Base-by-base conservation (phyloP, 2,888 invertebrate genomes). In the Piscicola geometra region DNA sequence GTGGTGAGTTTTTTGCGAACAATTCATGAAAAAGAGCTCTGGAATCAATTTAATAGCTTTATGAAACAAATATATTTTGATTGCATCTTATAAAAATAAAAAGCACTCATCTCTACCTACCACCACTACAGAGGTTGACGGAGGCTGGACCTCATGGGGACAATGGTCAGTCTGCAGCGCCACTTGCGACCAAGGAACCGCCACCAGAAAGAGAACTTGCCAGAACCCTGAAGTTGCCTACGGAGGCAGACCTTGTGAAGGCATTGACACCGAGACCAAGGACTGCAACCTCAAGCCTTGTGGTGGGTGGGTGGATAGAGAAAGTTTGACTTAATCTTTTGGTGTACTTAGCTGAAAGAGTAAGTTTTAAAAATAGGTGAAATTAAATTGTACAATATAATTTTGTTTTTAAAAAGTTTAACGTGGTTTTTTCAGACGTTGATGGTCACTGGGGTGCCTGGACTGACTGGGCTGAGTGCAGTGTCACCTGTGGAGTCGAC, bases 1-100 rank as follows among this genome's bases (percentile, higher is more conserved):
- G 85, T 33, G 47, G 76, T 76, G 1, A 76, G 66, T 71, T 47
- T 9, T n/a, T n/a, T n/a, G n/a, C n/a, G n/a, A n/a, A n/a, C n/a
- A n/a, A n/a, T n/a, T n/a, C n/a, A n/a, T n/a, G n/a, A n/a, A n/a
- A n/a, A n/a, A n/a, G n/a, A n/a, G n/a, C n/a, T n/a, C n/a, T n/a
- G n/a, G n/a, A n/a, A n/a, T n/a, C n/a, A n/a, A n/a, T n/a, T n/a
- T n/a, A n/a, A n/a, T n/a, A n/a, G n/a, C n/a, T n/a, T n/a, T n/a
- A n/a, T n/a, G n/a, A n/a, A n/a, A n/a, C n/a, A n/a, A n/a, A n/a
- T n/a, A n/a, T n/a, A n/a, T n/a, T n/a, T n/a, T n/a, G n/a, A n/a
- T n/a, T n/a, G n/a, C n/a, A n/a, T n/a, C n/a, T n/a, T n/a, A n/a
- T n/a, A n/a, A n/a, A n/a, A n/a, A n/a, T n/a, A n/a, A n/a, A n/a